Base-by-base conservation (phyloP, 2,113 vertebrate genomes). In the Onychostruthus taczanowskii region DNA sequence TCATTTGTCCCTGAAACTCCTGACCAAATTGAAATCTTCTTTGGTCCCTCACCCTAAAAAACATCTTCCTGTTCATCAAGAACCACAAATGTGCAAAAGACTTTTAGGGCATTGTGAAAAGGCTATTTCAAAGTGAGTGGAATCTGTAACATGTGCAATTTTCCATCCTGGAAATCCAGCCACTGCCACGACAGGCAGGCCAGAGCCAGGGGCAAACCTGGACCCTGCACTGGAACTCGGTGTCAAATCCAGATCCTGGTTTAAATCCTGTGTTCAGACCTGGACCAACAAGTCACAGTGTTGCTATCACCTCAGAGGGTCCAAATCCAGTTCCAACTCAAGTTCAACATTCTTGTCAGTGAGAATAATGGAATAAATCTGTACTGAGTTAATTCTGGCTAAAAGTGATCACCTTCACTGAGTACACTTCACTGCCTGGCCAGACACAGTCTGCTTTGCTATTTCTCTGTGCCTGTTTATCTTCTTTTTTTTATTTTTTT, bases 351-450 rank as follows among this genome's bases (percentile, higher is more conserved):
- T 53, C 73, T 82, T 69, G 79, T 59, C 92, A 72, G 91, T 74
- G 84, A 87, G 17, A 95, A 41, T 12, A 90, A 92, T 2, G 12
- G 31, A 89, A 30, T 64, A 59, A 90, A 93, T 55, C 62, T 75
- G 53, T n/a, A 80, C 50, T 78, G 90, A 69, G 94, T 93, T 91
- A 64, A 68, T 96, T 96, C 35, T 90, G 67, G 78, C 77, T 79
- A 95, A 72, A 75, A 74, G 46, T 55, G 82, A 75, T 55, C 28
- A 13, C 56, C 81, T 86, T 77, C 79, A 50, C 33, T 90, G 72
- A 63, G 69, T 56, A 66, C 83, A 44, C 35, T 50, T 83, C 82
- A 49, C 64, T 66, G 67, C 12, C 53, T 35, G 63, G 35, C 66
- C 49, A 88, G n/a, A 21, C 59, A 89, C 70, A 63, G 37, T 22